Conservation (phyloP, 2,888 invertebrate genomes). For the Nasonovia ribisnigri region DNA sequence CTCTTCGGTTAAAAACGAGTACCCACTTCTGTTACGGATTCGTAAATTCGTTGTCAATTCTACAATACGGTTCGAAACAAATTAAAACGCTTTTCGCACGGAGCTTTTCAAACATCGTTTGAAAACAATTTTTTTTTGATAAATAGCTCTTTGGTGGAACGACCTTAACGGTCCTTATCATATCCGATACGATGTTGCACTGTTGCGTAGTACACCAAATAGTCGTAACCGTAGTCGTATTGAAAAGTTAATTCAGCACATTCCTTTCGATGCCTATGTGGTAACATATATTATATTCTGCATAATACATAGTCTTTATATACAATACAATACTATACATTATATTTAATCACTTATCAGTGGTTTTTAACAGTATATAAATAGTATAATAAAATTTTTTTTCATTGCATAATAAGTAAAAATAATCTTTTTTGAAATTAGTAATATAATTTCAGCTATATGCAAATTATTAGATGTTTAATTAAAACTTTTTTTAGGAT, state of each 20-base stretch:
- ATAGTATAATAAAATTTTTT: neutral
- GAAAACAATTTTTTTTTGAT: neutral
- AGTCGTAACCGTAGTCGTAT: neutral
- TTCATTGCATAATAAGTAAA: neutral
- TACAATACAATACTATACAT: neutral
- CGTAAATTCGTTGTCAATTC: neutral
- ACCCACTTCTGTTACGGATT: neutral
- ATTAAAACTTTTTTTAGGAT: neutral
- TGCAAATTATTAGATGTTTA: neutral
- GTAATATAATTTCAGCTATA: neutral
- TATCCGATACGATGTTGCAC: neutral
- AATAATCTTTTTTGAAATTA: neutral
- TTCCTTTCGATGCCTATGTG: neutral
- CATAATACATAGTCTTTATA: neutral
- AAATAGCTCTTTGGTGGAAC: neutral
- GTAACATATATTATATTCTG: neutral
- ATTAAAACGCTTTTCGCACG: neutral
- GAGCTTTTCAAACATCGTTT: neutral
- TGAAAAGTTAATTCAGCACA: neutral
- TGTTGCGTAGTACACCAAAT: neutral
- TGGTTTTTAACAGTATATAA: neutral
- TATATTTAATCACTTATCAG: neutral
- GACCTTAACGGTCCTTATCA: neutral
- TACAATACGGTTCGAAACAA: neutral
- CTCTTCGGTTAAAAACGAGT: neutral